Percentiles rank a stretch among this genome's conserved stretches.
These are phyloP conservation scores for Graphium colonna DNA, from an alignment of 2,888 invertebrate genomes.

Conservation along the genomic window DNA sequence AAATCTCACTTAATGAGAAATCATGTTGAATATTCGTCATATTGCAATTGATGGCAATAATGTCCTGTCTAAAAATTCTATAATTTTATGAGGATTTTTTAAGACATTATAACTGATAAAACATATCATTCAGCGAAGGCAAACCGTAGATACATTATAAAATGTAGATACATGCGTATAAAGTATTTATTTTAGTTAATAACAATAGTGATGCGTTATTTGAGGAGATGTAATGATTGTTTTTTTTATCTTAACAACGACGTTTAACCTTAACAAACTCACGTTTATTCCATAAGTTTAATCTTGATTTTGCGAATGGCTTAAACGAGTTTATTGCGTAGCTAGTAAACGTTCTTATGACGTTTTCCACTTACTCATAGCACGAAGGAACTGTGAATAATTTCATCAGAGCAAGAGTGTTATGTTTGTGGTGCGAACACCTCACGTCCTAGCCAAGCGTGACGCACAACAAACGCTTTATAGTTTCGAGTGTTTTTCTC, in stretches of 20 bases:
- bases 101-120: too few relatives aligned
- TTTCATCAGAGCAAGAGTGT: not conserved
- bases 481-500: conserved; percentile 36
- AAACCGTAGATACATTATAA: too few relatives aligned
- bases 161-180: too few relatives aligned
- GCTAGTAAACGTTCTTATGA: not conserved
- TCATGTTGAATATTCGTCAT: too few relatives aligned
- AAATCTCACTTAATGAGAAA: too few relatives aligned
- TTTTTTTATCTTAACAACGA: not conserved
- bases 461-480: conserved; percentile 26
- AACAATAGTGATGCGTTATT: not conserved
- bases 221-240: not conserved
- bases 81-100: too few relatives aligned
- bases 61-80: too few relatives aligned
- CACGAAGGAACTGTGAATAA: conserved; percentile 1
- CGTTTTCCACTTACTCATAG: not conserved
- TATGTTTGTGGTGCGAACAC: conserved; percentile 14
- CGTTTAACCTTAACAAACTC: not conserved
- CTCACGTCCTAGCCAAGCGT: conserved; percentile 28
- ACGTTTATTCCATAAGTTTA: not conserved
- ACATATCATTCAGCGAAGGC: too few relatives aligned
- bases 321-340: not conserved
- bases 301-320: not conserved
- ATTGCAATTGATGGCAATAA: too few relatives aligned
- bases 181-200: not conserved